These are phyloP conservation scores for Eptesicus fuscus DNA, from an alignment of 2,113 vertebrate species.

Conservation along the genomic window DNA sequence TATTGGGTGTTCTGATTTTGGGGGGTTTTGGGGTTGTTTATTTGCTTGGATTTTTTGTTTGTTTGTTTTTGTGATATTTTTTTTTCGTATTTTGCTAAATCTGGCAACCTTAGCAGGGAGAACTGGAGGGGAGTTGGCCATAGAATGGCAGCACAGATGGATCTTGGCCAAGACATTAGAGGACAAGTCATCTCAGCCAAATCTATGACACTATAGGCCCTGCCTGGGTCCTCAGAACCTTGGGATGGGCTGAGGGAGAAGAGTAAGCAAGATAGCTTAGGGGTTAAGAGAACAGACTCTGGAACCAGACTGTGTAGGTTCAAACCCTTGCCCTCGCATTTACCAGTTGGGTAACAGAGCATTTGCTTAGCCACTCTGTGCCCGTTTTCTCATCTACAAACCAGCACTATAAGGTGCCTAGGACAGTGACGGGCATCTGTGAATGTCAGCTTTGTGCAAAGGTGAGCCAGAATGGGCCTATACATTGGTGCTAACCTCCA, in stretches of 20 bases:
- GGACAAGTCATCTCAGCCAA: not conserved
- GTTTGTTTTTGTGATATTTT: not conserved
- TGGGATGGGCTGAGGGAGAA: fast-evolving
- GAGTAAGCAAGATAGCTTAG: not conserved
- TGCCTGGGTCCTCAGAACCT: not conserved
- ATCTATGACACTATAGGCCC: not conserved
- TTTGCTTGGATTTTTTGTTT: not conserved
- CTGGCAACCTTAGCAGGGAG: not conserved
- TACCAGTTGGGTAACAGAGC: not conserved
- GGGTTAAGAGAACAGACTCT: too few species aligned
- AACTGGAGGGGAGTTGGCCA: not conserved
- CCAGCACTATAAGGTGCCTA: not conserved
- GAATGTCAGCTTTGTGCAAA: not conserved
- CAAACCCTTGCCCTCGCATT: not conserved
- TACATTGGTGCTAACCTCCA: not conserved
- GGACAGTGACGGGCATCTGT: not conserved
- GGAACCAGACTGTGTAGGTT: not conserved
- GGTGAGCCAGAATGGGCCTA: not conserved
- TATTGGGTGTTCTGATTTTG: not conserved
- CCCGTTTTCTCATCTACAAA: not conserved
- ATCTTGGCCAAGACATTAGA: not conserved
- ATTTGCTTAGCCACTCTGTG: not conserved
- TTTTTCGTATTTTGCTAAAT: not conserved
- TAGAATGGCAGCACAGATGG: not conserved
- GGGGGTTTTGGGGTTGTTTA: not conserved